Evolutionary conservation across 1,140 invertebrate genomes (phyloP).

Genomic region (Episyrphus balteatus): DNA sequence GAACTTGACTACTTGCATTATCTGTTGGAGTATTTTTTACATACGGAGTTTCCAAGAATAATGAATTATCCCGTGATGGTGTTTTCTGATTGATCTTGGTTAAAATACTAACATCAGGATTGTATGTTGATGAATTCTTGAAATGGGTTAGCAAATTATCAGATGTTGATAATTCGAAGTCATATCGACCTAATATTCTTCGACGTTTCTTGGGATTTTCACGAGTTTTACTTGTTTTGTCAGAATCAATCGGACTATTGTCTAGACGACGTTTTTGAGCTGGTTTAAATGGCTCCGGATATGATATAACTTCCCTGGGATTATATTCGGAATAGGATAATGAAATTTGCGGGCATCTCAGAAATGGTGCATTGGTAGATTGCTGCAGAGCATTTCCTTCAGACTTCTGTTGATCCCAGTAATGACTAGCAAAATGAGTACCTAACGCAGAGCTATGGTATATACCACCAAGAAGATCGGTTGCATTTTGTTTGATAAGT

Average conservation of each 20-base stretch:
- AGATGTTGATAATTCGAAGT: too few species aligned
- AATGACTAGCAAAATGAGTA: constrained; percentile 13
- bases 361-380: constrained; percentile 21
- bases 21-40: too few species aligned
- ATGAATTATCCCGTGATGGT: neutral
- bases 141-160: too few species aligned
- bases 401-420: constrained; percentile 14
- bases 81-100: neutral
- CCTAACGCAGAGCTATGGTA: constrained; percentile 25
- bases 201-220: constrained; percentile 14
- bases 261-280: constrained; percentile 14
- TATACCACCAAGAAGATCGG: constrained; percentile 16
- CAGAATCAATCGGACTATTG: neutral
- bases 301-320: constrained; percentile 1
- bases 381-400: neutral
- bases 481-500: constrained; percentile 19
- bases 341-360: constrained; percentile 14
- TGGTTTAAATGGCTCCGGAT: constrained; percentile 12
- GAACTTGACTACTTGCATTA: too few species aligned
- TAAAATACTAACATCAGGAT: neutral
- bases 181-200: constrained; percentile 7
- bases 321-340: neutral
- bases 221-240: neutral
- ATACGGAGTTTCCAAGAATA: neutral
- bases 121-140: neutral